Evolutionary conservation across 1,140 invertebrate genomes (phyloP).

Genomic region (Drosophila santomea): DNA sequence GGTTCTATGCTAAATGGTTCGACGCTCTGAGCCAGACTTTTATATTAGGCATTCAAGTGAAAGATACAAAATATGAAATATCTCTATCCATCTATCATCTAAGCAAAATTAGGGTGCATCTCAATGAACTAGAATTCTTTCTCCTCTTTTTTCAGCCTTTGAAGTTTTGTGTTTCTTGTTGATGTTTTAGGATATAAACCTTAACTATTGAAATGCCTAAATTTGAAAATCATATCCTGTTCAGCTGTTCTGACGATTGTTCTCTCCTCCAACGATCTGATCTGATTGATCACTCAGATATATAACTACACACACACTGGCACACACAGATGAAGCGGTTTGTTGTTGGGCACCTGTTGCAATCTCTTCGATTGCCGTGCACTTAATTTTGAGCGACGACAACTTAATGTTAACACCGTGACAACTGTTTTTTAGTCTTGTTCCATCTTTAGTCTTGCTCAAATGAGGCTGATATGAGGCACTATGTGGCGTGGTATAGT

Average conservation of each 20-base stretch:
- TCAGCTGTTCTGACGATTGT: not conserved
- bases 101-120: not conserved
- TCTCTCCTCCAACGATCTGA: not conserved
- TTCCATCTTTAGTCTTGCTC: constrained; percentile 28
- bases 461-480: constrained; percentile 30
- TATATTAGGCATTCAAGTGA: not conserved
- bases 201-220: too few species aligned
- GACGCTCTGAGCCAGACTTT: constrained; percentile 12
- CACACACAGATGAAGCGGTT: constrained; percentile 31
- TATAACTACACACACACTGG: constrained; percentile 27
- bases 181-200: too few species aligned
- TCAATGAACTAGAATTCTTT: too few species aligned
- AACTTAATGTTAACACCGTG: constrained; percentile 73
- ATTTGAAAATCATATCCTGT: not conserved
- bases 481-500: constrained; percentile 24
- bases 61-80: not conserved
- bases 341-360: constrained; percentile 60
- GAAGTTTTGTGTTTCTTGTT: too few species aligned
- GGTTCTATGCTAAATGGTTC: not conserved
- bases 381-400: constrained; percentile 69
- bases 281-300: constrained; percentile 39
- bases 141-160: too few species aligned
- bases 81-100: not conserved
- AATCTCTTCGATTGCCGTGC: constrained; percentile 67
- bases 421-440: constrained; percentile 63